Conservation (phyloP, 1,140 invertebrate species). For the Magallana angulata region DNA sequence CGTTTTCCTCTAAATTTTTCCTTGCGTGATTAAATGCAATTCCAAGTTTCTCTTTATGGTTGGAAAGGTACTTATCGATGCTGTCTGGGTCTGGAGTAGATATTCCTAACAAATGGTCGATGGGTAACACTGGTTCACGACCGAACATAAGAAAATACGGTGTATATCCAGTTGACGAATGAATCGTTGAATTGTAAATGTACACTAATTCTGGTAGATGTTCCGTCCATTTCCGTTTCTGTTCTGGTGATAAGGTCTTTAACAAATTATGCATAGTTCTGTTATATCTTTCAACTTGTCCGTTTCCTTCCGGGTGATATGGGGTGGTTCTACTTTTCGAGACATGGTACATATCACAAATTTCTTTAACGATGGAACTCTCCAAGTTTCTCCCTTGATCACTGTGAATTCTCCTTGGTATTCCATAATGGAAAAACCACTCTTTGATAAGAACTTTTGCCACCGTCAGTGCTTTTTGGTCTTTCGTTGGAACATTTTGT, state of each 20-base stretch:
- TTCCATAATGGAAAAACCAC: conserved; percentile 22
- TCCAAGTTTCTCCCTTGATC: conserved; percentile 42
- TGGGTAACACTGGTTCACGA: conserved; percentile 18
- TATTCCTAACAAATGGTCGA: conserved; percentile 30
- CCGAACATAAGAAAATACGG: conserved; percentile 41
- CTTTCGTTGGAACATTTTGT: conserved; percentile 38
- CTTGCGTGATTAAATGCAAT: no score
- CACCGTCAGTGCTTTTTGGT: conserved; percentile 37
- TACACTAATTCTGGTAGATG: conserved; percentile 5
- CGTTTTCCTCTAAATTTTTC: conserved; percentile 25
- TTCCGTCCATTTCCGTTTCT: conserved; percentile 28
- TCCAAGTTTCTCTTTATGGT: no score
- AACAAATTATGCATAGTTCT: conserved; percentile 44
- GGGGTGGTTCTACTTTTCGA: conserved; percentile 46
- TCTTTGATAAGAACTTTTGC: conserved; percentile 19
- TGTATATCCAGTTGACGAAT: conserved; percentile 34
- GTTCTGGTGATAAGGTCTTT: conserved; percentile 33
- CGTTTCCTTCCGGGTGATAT: conserved; percentile 43
- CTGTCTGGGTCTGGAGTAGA: not conserved
- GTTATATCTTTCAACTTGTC: conserved; percentile 44
- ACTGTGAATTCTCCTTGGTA: conserved; percentile 39
- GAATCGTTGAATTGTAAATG: conserved; percentile 41
- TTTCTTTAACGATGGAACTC: conserved; percentile 40
- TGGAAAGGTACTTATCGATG: no score
- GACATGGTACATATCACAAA: conserved; percentile 32